Evolutionary conservation across 1,140 invertebrate species (phyloP).

Genomic region (Hestina assimilis): DNA sequence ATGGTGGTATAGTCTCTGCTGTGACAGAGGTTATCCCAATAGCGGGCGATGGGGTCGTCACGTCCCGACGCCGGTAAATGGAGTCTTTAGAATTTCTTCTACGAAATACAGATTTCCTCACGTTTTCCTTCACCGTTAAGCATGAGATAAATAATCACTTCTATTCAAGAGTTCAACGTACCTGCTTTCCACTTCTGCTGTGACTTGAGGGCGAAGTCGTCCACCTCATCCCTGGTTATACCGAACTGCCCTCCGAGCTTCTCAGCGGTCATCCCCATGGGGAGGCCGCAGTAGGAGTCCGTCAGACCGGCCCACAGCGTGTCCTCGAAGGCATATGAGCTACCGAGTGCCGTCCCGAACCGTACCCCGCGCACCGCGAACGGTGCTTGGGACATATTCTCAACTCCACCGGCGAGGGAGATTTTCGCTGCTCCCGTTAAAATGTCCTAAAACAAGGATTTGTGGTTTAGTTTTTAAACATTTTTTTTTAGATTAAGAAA

Average conservation of each 20-base stretch:
- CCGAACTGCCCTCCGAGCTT: slow-evolving; percentile 96
- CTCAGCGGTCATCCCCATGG: slow-evolving; percentile 98
- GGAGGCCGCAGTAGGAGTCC: slow-evolving; percentile 93
- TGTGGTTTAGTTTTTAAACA: not conserved
- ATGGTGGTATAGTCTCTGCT: no score
- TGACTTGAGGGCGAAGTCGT: slow-evolving; percentile 92
- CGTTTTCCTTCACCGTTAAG: no score
- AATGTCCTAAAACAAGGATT: slow-evolving; percentile 85
- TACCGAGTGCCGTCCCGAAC: slow-evolving; percentile 94
- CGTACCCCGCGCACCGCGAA: slow-evolving; percentile 92
- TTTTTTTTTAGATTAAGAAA: not conserved
- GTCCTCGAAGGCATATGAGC: slow-evolving; percentile 92
- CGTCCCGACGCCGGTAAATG: no score
- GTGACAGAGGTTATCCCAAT: no score
- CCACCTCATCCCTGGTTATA: slow-evolving; percentile 91
- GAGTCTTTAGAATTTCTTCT: slow-evolving; percentile 9
- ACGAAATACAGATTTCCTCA: no score
- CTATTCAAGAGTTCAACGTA: slow-evolving; percentile 46
- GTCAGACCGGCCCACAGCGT: slow-evolving; percentile 93
- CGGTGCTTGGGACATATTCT: slow-evolving; percentile 98
- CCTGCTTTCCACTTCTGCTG: slow-evolving; percentile 90
- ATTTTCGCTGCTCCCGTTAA: slow-evolving; percentile 90
- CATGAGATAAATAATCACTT: not conserved
- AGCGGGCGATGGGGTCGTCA: no score
- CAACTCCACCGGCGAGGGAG: slow-evolving; percentile 93